Evolutionary conservation across 2,888 invertebrate genomes (phyloP).

Genomic region (Drosophila mimetica): DNA sequence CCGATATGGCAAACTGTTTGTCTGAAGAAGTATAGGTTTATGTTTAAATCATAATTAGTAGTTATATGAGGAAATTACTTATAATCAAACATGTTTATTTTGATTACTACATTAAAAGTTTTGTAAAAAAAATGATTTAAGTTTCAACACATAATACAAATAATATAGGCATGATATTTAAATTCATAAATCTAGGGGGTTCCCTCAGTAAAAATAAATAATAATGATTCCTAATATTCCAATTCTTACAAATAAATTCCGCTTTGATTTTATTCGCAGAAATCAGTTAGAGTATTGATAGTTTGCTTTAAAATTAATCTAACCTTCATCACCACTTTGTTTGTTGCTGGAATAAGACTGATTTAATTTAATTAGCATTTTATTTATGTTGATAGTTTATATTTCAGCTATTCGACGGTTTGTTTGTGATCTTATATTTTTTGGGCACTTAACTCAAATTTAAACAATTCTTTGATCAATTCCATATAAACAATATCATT

Average conservation of each 20-base stretch:
- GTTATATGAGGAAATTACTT: not conserved
- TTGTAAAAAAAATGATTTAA: not conserved
- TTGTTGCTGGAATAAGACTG: constrained; percentile 7
- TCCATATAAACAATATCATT: constrained; percentile 41
- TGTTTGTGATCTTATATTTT: constrained; percentile 28
- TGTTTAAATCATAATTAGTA: too few species aligned
- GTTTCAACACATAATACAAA: not conserved
- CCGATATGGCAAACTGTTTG: not conserved
- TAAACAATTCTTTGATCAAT: constrained; percentile 40
- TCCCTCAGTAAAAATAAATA: not conserved
- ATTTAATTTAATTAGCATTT: constrained; percentile 53
- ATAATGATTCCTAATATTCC: not conserved
- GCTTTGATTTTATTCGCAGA: not conserved
- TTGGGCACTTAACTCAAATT: constrained; percentile 28
- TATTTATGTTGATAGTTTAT: constrained; percentile 58
- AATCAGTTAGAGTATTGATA: constrained; percentile 16
- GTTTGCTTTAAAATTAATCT: not conserved
- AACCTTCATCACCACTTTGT: constrained; percentile 9
- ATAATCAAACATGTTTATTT: not conserved
- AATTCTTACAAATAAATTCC: not conserved
- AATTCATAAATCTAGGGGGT: not conserved
- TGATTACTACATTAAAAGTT: not conserved
- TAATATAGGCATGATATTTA: not conserved
- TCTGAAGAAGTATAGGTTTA: too few species aligned
- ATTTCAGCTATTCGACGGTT: constrained; percentile 43